Conservation (phyloP, 1,140 invertebrate genomes). For the Rhyzopertha dominica region DNA sequence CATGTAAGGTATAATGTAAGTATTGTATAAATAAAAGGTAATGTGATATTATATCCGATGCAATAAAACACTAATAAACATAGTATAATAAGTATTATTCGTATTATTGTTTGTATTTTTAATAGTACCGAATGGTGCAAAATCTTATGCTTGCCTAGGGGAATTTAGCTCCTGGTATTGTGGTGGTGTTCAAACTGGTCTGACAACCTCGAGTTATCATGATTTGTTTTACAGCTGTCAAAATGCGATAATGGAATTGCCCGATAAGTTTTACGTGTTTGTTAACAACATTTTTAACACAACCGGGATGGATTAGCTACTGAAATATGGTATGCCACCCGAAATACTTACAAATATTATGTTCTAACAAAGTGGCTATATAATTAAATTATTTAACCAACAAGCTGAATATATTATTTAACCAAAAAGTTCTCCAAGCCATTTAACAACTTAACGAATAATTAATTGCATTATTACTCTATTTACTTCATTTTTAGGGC, state of each 20-base stretch:
- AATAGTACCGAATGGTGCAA: too few species aligned
- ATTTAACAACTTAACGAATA: not conserved
- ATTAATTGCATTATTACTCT: not conserved
- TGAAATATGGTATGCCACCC: constrained; percentile 42
- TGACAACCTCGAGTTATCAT: constrained; percentile 23
- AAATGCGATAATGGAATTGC: constrained; percentile 44
- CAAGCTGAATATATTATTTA: constrained; percentile 1
- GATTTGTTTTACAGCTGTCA: constrained; percentile 44
- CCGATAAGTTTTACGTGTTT: constrained; percentile 38
- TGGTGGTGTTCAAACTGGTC: not conserved
- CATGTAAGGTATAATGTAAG: too few species aligned
- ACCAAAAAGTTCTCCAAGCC: not conserved
- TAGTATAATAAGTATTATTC: too few species aligned
- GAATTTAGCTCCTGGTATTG: constrained; percentile 1
- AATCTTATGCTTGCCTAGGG: constrained; percentile 4
- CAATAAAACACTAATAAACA: too few species aligned
- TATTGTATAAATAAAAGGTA: too few species aligned
- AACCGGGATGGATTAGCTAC: constrained; percentile 45
- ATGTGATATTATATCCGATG: too few species aligned
- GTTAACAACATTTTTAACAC: constrained; percentile 38
- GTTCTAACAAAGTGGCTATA: not conserved
- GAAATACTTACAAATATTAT: not conserved
- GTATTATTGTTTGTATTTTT: too few species aligned
- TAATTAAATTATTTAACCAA: constrained; percentile 8
- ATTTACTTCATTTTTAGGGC: constrained; percentile 61